Conservation (phyloP, 30 jellyfish, hydroid and myxozoan species). For the Pelagia noctiluca region DNA sequence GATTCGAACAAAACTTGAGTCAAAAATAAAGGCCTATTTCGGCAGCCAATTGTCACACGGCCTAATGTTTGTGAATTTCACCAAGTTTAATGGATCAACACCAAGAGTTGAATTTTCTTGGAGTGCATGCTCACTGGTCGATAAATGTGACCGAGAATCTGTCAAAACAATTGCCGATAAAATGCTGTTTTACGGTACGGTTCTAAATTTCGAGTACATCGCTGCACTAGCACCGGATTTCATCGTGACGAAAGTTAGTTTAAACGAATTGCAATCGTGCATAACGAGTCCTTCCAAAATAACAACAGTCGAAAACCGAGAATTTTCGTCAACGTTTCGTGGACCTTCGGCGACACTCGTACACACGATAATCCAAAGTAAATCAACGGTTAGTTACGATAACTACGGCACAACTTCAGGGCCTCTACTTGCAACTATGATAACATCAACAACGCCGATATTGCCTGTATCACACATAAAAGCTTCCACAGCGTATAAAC, state of each 20-base stretch:
- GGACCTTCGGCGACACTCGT: no score
- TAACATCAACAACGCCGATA: no score
- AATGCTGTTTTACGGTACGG: conserved; percentile 62
- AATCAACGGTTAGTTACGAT: no score
- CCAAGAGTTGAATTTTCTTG: conserved; percentile 64
- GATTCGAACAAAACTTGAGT: conserved; percentile 16
- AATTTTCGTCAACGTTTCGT: no score
- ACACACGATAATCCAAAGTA: no score
- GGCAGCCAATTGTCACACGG: conserved; percentile 15
- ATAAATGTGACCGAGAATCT: conserved; percentile 70
- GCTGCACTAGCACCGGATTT: conserved; percentile 69
- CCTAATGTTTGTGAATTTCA: conserved; percentile 32
- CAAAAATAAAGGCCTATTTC: conserved; percentile 16
- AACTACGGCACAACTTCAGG: no score
- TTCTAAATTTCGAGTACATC: conserved; percentile 42
- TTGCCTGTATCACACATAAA: no score
- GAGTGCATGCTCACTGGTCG: conserved; percentile 79
- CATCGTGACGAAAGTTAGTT: conserved; percentile 25
- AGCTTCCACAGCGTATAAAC: background rate
- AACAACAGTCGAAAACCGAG: no score
- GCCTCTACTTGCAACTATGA: no score
- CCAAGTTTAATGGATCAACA: background rate
- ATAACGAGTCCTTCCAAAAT: background rate
- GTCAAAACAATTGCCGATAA: conserved; percentile 35
- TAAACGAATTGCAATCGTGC: background rate